phyloP scores from a whole-genome alignment of 2,113 vertebrate genomes.

The Dinomys branickii region DNA sequence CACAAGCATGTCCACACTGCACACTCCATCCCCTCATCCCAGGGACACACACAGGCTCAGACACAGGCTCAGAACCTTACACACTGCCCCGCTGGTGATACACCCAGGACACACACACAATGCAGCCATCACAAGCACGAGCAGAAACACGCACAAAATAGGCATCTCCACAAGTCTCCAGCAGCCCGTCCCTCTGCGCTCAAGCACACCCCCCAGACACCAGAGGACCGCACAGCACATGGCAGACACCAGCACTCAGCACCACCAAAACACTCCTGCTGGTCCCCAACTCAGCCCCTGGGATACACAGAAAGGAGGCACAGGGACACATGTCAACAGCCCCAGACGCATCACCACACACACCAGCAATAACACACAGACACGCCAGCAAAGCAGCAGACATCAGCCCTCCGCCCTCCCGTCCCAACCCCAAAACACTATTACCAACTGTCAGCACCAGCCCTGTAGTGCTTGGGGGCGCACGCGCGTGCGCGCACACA shows the following conservation, averaged over 20 bases:
- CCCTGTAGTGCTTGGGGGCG: neutral
- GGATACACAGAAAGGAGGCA: neutral
- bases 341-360: neutral
- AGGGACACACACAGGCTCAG: neutral
- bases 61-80: neutral
- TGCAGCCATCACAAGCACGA: neutral
- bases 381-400: neutral
- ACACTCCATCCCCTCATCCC: neutral
- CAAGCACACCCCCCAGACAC: neutral
- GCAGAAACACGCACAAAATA: neutral
- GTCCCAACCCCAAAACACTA: neutral
- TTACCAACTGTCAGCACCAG: constrained; percentile 44
- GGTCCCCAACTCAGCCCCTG: constrained; percentile 1
- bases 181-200: neutral
- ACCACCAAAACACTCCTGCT: neutral
- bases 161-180: neutral
- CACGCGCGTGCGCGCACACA: too few species aligned
- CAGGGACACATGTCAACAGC: constrained; percentile 1
- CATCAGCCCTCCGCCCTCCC: neutral
- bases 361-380: neutral
- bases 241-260: neutral
- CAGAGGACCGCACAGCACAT: neutral
- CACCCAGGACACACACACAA: neutral
- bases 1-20: neutral
- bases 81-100: neutral